phyloP scores from a whole-genome alignment of 2,888 invertebrate genomes.

The Fabriciana adippe region DNA sequence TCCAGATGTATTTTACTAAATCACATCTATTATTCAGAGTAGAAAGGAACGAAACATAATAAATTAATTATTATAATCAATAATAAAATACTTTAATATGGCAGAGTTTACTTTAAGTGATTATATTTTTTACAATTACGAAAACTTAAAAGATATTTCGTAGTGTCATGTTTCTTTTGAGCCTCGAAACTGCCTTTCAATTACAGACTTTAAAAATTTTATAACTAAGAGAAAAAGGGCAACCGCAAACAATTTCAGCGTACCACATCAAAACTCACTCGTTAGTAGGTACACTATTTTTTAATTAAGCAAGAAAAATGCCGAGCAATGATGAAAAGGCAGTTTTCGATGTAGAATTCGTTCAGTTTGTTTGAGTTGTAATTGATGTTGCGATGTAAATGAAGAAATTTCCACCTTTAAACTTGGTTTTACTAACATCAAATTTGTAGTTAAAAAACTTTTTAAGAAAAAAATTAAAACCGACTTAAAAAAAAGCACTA shows the following conservation, averaged over 20 bases:
- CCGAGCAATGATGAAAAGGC: conserved; percentile 2
- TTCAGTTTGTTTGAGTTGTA: not conserved
- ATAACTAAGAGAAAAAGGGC: conserved; percentile 1
- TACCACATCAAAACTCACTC: conserved; percentile 15
- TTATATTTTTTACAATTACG: no score
- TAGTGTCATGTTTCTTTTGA: no score
- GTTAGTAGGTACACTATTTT: conserved; percentile 28
- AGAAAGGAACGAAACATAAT: no score
- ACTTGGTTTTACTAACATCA: not conserved
- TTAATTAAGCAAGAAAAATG: conserved; percentile 20
- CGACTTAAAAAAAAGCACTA: no score
- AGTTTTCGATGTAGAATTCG: not conserved
- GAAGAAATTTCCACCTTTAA: not conserved
- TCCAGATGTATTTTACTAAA: no score
- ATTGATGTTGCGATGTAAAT: not conserved
- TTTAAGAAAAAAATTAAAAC: no score
- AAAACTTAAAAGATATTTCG: no score
- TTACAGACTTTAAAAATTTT: not conserved
- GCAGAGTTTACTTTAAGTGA: no score
- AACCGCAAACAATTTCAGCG: conserved; percentile 6
- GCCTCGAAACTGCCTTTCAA: no score
- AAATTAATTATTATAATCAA: no score
- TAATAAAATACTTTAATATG: no score
- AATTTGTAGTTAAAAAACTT: not conserved
- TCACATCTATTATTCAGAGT: no score